Conservation (phyloP, 2,797 vertebrate species). For the Thripadectes ignobilis region DNA sequence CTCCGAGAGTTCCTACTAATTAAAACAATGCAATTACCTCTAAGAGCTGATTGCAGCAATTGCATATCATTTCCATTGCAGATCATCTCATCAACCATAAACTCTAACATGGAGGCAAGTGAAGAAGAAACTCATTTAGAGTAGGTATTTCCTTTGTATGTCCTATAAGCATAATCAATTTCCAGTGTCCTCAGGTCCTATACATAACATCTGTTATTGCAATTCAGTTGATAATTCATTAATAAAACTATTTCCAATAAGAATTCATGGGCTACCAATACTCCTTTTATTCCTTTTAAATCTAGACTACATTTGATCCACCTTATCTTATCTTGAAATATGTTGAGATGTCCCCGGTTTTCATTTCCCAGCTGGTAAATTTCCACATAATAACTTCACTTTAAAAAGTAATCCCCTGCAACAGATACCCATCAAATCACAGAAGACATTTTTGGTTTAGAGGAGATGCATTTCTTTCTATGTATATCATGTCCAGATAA, state of each 20-base stretch:
- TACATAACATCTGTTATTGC: slow-evolving; percentile 1
- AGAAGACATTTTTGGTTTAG: not conserved
- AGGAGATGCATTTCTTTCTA: not conserved
- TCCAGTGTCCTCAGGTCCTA: not conserved
- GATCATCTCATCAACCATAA: not conserved
- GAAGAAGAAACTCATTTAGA: slow-evolving; percentile 18
- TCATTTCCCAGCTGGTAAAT: not conserved
- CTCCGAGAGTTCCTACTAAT: not conserved
- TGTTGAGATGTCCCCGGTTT: not conserved
- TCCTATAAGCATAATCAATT: not conserved
- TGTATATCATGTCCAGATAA: not conserved
- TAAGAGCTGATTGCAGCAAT: not conserved
- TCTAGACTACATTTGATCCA: not conserved
- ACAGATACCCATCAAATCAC: not conserved
- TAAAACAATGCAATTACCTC: slow-evolving; percentile 13
- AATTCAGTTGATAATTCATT: slow-evolving; percentile 22
- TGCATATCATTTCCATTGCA: not conserved
- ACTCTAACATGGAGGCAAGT: not conserved
- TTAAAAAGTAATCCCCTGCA: not conserved
- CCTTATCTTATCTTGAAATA: not conserved
- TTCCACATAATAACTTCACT: not conserved
- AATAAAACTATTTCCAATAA: not conserved
- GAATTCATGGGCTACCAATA: not conserved
- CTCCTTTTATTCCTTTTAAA: not conserved
- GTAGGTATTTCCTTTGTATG: not conserved